Conservation (phyloP, 2,113 vertebrate genomes). For the Vanacampus margaritifer region DNA sequence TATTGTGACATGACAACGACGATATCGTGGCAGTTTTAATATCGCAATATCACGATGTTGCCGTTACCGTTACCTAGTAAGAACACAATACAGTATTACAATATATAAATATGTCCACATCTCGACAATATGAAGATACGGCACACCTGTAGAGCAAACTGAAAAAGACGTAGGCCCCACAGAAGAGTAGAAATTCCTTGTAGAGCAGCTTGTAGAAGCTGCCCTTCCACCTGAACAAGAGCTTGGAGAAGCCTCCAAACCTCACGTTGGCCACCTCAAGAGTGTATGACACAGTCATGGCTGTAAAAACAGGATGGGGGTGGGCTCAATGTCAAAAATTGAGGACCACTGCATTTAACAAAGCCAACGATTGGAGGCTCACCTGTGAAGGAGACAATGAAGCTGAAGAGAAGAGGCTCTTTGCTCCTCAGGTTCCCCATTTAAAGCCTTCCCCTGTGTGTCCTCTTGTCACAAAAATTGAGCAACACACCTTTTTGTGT, state of each 20-base stretch:
- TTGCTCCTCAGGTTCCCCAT: conserved; percentile 36
- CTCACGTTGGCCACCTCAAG: conserved; percentile 80
- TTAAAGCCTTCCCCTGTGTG: conserved; percentile 53
- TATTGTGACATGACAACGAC: too few relatives aligned
- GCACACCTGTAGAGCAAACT: conserved; percentile 78
- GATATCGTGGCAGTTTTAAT: too few relatives aligned
- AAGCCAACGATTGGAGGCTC: conserved; percentile 40
- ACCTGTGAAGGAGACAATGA: neutral
- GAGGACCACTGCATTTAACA: neutral
- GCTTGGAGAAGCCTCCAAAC: conserved; percentile 82
- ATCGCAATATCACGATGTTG: too few relatives aligned
- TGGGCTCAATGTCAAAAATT: neutral
- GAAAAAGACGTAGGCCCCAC: conserved; percentile 72
- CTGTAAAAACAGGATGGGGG: neutral
- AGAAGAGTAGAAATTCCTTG: conserved; percentile 81
- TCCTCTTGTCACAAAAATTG: conserved; percentile 36
- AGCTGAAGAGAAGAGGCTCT: conserved; percentile 16
- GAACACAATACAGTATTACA: too few relatives aligned
- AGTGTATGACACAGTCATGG: conserved; percentile 83
- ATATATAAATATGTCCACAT: too few relatives aligned
- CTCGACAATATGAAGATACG: neutral
- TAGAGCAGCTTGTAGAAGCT: conserved; percentile 88
- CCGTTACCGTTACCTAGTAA: too few relatives aligned
- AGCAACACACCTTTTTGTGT: conserved; percentile 30
- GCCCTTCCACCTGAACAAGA: conserved; percentile 83